Percentiles rank a stretch among this genome's conserved stretches.
These are phyloP conservation scores for Caracal caracal DNA, from an alignment of 2,113 vertebrate genomes.

Conservation along the genomic window DNA sequence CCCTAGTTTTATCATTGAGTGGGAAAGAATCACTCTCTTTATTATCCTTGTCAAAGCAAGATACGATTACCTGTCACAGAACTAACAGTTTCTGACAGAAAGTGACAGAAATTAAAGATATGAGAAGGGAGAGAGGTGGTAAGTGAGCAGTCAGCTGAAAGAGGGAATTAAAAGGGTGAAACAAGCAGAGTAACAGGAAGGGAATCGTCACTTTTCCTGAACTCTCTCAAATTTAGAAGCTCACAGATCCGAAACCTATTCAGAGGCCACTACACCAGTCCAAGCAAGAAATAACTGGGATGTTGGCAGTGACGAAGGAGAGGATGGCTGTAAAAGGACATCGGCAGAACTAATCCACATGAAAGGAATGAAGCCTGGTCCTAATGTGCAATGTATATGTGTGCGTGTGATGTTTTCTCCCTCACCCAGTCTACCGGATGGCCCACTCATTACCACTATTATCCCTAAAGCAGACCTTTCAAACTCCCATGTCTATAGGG, in stretches of 20 bases:
- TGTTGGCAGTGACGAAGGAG: not conserved
- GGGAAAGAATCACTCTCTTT: constrained; percentile 42
- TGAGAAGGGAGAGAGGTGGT: not conserved
- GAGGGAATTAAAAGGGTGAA: not conserved
- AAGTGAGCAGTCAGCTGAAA: constrained; percentile 24
- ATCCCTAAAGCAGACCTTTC: constrained; percentile 7
- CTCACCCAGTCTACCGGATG: not conserved
- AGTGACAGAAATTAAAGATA: constrained; percentile 17
- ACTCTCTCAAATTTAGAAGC: not conserved
- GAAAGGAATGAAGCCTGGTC: not conserved
- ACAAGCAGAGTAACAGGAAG: not conserved
- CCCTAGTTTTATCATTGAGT: constrained; percentile 43
- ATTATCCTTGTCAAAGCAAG: constrained; percentile 70
- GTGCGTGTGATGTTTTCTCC: not conserved
- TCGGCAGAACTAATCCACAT: not conserved
- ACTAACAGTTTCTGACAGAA: constrained; percentile 54
- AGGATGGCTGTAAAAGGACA: not conserved
- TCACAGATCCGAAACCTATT: constrained; percentile 2
- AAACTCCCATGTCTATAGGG: not conserved
- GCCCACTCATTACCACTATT: not conserved
- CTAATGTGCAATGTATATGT: not conserved
- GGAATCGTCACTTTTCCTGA: not conserved
- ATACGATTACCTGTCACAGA: constrained; percentile 52
- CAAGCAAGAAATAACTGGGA: not conserved
- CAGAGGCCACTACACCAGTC: not conserved